Conservation (phyloP, 2,113 vertebrate species). For the Coreoperca whiteheadi region DNA sequence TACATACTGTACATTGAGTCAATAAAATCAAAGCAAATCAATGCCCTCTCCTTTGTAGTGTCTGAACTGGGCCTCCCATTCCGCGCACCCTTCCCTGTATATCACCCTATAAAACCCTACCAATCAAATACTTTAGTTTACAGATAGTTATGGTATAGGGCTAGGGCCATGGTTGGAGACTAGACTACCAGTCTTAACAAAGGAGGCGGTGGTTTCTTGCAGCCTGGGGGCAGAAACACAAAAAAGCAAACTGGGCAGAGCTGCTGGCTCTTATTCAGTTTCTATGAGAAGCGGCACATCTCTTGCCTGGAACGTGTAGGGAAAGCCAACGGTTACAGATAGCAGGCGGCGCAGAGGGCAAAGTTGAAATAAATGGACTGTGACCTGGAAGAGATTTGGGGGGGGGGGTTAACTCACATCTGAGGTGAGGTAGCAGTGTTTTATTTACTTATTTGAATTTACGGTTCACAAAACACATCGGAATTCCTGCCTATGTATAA, state of each 20-base stretch:
- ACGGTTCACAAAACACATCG: background rate
- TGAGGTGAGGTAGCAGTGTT: background rate
- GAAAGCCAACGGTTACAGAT: background rate
- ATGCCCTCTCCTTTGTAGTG: too few relatives aligned
- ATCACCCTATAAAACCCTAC: background rate
- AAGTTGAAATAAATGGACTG: background rate
- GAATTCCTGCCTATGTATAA: background rate
- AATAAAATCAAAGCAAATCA: background rate
- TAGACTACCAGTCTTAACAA: background rate
- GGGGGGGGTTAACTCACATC: background rate
- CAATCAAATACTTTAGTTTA: background rate
- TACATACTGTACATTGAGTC: background rate
- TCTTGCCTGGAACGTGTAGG: background rate
- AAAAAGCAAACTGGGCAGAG: background rate
- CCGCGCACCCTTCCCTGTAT: too few relatives aligned
- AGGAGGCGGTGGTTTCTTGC: background rate
- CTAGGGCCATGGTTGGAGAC: too few relatives aligned
- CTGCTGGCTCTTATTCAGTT: background rate
- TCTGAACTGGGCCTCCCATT: background rate
- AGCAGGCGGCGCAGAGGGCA: background rate
- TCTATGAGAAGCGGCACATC: background rate
- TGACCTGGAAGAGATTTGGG: background rate
- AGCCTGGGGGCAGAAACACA: background rate
- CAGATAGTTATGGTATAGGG: background rate
- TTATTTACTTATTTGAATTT: background rate